Percentiles rank a stretch among this genome's conserved stretches.
phyloP scores from a whole-genome alignment of 2,888 invertebrate genomes.

The Oxystoma pomonae region DNA sequence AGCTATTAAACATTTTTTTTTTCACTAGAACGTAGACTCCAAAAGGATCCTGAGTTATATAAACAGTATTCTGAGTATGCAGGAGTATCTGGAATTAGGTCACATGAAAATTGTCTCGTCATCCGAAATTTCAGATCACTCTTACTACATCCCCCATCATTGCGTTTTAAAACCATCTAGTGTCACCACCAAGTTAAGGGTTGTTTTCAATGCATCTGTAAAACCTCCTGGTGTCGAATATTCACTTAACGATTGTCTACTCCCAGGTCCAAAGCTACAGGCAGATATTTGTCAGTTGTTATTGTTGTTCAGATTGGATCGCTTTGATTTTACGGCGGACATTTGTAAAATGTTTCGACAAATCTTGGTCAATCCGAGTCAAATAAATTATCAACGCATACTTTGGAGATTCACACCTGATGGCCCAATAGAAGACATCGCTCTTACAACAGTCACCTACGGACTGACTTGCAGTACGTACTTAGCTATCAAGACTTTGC shows the following conservation, averaged over 20 bases:
- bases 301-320: constrained; percentile 4
- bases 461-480: constrained; percentile 1
- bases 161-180: constrained; percentile 1
- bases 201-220: constrained; percentile 7
- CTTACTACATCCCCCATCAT: constrained; percentile 11
- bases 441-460: constrained; percentile 7
- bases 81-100: constrained; percentile 10
- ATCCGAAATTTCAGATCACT: not conserved
- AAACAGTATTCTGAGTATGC: constrained; percentile 8
- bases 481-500: constrained; percentile 2
- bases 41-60: constrained; percentile 6
- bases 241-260: constrained; percentile 8
- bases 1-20: constrained; percentile 12
- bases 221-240: not conserved
- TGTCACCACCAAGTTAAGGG: not conserved
- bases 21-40: constrained; percentile 12
- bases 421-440: not conserved
- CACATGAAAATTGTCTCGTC: constrained; percentile 7
- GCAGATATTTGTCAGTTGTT: not conserved
- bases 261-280: constrained; percentile 4
- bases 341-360: constrained; percentile 9
- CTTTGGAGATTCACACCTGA: constrained; percentile 5
- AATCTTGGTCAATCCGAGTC: constrained; percentile 5
- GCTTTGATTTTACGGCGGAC: constrained; percentile 8
- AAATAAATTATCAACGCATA: constrained; percentile 4